Base-by-base conservation (phyloP, 2,888 invertebrate genomes). In the Polylopha cassiicola region DNA sequence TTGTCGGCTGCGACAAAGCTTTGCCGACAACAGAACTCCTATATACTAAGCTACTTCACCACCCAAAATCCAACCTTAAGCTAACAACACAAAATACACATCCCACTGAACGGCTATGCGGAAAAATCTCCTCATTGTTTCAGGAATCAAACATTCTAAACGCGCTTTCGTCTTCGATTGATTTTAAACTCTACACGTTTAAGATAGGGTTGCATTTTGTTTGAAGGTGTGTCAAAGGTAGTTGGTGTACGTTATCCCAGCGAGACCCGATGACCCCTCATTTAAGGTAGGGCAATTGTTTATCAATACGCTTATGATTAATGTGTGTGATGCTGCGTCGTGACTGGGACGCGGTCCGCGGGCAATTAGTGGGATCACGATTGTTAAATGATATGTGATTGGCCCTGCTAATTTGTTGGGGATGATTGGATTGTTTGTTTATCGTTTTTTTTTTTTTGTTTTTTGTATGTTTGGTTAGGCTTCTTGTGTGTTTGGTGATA, bases 261-360 rank as follows among this genome's bases (percentile, higher is more conserved):
- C 55, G 55, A 60, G 61, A 54, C 58, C 51, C 55, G 64, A 63
- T 82, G 84, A 84, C 82, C 80, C 73, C 80, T 80, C 72, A 79
- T 84, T 80, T 80, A 80, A 84, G 81, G 69, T 77, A 74, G 78
- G 74, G 75, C 80, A 81, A 82, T 84, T 81, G 84, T 82, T 84
- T 84, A 82, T 85, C 79, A 80, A 81, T 81, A 78, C 62, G 65
- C 54, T 64, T 77, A 76, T 80, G 79, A 80, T 80, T 70, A 79
- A 82, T 80, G 80, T 69, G 61, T 62, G 60, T 64, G 69, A 66
- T 68, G 67, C 58, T 53, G 47, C 51, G 65, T 78, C 80, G 79
- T 80, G 82, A 78, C 61, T 70, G 64, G 51, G 53, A 55, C 64
- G 58, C 47, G 48, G 62, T 60, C 58, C 64, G 63, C 46, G 54